Evolutionary conservation across 2,113 vertebrate species (phyloP), one percentile per base, ranked within the genome.

Genomic region (Eublepharis macularius): DNA sequence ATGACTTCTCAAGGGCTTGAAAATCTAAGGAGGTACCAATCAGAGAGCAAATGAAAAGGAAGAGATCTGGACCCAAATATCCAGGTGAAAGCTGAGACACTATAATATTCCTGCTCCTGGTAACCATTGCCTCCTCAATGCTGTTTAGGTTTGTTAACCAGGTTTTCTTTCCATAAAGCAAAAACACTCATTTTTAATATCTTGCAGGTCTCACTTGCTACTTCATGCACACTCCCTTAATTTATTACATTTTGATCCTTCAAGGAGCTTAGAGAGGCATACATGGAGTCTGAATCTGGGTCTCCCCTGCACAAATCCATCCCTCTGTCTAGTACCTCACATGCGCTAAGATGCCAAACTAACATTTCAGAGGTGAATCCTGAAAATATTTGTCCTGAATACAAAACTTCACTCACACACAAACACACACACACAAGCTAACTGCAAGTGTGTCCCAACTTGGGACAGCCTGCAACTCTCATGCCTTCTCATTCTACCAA

Each of bases 341-440:
- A 36, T 36, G 14, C 34, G 34, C 34, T 43, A 70, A 70, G 10
- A 36, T 34, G 13, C 12, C 8, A 26, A 43, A 6, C 12, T 4
- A 39, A 43, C 41, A n/a, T 17, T 26, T 16, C 45, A 29, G 43
- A 60, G 43, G 29, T 47, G 12, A 47, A 24, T 43, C 12, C 29
- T 6, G 29, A 45, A 26, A 75, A n/a, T 32, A 47, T 13, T 6
- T 32, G 12, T 17, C n/a, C 6, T 26, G 39, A 0, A 63, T 63
- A 63, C 26, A 29, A 63, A 63, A 63, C 26, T 26, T 29, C 8
- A 7, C 60, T 7, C 60, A 63, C 60, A 63, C 41, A 45, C 1
- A 0, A 34, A 13, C 69, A n/a, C 3, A n/a, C 51, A 32, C 60
- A 39, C 3, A 17, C 16, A 84, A 72, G 0, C 57, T 72, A 86